Conservation (phyloP, 2,888 invertebrate genomes). For the Malacosoma neustria region DNA sequence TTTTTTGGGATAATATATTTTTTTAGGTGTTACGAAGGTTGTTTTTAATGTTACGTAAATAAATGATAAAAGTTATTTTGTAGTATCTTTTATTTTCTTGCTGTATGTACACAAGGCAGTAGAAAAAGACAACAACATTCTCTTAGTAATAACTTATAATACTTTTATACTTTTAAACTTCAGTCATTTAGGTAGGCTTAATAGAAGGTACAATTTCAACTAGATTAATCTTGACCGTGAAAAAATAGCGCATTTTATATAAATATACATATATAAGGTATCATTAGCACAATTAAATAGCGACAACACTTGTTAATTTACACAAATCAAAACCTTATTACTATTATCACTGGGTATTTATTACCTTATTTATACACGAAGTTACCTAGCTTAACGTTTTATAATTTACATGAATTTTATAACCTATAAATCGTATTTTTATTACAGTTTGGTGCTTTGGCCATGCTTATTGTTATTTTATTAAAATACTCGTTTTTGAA, state of each 20-base stretch:
- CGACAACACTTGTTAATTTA: constrained; percentile 5
- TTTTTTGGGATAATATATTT: too few species aligned
- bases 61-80: too few species aligned
- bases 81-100: constrained; percentile 19
- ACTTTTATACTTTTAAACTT: constrained; percentile 49
- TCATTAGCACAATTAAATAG: constrained; percentile 43
- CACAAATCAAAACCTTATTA: constrained; percentile 44
- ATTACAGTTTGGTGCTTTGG: constrained; percentile 67
- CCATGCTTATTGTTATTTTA: constrained; percentile 36
- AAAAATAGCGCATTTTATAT: constrained; percentile 55
- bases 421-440: constrained; percentile 45
- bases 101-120: constrained; percentile 63
- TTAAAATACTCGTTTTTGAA: background rate
- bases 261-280: constrained; percentile 35
- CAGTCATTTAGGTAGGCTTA: constrained; percentile 53
- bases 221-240: constrained; percentile 37
- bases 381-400: constrained; percentile 8
- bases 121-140: constrained; percentile 62
- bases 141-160: constrained; percentile 62
- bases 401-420: constrained; percentile 57
- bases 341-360: constrained; percentile 72
- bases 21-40: too few species aligned
- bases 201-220: constrained; percentile 36
- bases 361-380: constrained; percentile 45
- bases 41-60: too few species aligned